These are phyloP conservation scores for Chloroceryle aenea DNA, from an alignment of 2,113 vertebrate genomes.

Conservation along the genomic window DNA sequence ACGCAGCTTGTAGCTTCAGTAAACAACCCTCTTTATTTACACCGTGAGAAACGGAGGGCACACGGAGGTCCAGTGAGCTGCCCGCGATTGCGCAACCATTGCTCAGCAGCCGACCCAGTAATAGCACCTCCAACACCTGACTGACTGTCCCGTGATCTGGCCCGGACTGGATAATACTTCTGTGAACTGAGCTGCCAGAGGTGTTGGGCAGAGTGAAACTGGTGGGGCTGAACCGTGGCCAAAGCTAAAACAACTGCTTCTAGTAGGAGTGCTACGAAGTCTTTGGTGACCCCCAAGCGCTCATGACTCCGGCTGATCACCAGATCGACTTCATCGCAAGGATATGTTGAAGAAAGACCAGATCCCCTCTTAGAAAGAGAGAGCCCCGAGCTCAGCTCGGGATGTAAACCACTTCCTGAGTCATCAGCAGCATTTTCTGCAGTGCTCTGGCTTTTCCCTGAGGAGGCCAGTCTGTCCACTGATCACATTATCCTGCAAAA, in stretches of 20 bases:
- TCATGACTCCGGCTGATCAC: background rate
- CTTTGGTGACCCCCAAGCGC: background rate
- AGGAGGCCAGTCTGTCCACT: background rate
- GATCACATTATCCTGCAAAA: background rate
- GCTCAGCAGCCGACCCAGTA: background rate
- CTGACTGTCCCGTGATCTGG: background rate
- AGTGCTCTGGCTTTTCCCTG: background rate
- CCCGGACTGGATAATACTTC: background rate
- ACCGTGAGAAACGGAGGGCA: background rate
- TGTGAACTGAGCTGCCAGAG: background rate
- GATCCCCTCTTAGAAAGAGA: background rate
- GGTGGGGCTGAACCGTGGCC: background rate
- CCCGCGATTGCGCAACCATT: background rate
- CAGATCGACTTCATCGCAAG: rapidly evolving
- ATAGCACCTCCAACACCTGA: background rate
- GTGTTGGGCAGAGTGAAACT: background rate
- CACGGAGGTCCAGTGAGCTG: background rate
- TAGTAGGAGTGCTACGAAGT: background rate
- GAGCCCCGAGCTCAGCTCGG: background rate
- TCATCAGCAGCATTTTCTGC: background rate
- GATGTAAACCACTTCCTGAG: background rate
- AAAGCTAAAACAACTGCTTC: background rate
- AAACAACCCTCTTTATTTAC: background rate
- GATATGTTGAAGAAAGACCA: background rate
- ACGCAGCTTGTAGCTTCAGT: background rate